Conservation (phyloP, 2,797 vertebrate species). For the Labroides dimidiatus region DNA sequence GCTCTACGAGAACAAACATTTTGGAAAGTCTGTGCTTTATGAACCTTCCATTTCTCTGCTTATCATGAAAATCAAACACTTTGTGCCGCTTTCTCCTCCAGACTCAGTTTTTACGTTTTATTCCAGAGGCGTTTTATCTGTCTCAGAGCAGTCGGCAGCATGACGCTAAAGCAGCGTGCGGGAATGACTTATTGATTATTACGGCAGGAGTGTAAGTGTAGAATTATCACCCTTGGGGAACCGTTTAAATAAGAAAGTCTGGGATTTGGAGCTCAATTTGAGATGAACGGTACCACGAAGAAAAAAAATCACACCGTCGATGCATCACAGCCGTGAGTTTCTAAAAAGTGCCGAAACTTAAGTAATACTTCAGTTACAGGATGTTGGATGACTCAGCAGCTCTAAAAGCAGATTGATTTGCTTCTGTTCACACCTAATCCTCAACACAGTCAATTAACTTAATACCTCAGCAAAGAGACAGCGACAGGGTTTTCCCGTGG, state of each 20-base stretch:
- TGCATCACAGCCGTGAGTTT: slow-evolving; percentile 13
- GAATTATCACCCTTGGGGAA: slow-evolving; percentile 31
- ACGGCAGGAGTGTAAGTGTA: slow-evolving; percentile 19
- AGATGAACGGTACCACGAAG: slow-evolving; percentile 11
- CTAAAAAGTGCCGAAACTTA: slow-evolving; percentile 22
- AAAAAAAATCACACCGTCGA: neutral
- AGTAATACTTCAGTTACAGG: slow-evolving; percentile 37
- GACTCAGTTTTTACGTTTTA: slow-evolving; percentile 16
- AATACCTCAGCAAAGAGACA: slow-evolving; percentile 61
- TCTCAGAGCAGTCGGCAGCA: slow-evolving; percentile 19
- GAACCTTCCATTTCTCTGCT: neutral
- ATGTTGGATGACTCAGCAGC: slow-evolving; percentile 46
- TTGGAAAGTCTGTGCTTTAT: neutral
- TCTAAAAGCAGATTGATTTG: slow-evolving; percentile 50
- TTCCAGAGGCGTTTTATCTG: slow-evolving; percentile 39
- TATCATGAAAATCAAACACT: slow-evolving; percentile 11
- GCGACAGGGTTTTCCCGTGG: slow-evolving; percentile 60
- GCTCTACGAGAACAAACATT: neutral
- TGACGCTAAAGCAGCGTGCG: slow-evolving; percentile 26
- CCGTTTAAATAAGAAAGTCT: slow-evolving; percentile 23
- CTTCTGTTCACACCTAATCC: slow-evolving; percentile 66
- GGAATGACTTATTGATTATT: slow-evolving; percentile 61
- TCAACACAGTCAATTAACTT: slow-evolving; percentile 71
- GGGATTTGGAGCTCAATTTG: slow-evolving; percentile 27
- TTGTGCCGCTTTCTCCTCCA: neutral